These are phyloP conservation scores for Dendrolimus pini DNA, from an alignment of 2,888 invertebrate species.

Conservation along the genomic window DNA sequence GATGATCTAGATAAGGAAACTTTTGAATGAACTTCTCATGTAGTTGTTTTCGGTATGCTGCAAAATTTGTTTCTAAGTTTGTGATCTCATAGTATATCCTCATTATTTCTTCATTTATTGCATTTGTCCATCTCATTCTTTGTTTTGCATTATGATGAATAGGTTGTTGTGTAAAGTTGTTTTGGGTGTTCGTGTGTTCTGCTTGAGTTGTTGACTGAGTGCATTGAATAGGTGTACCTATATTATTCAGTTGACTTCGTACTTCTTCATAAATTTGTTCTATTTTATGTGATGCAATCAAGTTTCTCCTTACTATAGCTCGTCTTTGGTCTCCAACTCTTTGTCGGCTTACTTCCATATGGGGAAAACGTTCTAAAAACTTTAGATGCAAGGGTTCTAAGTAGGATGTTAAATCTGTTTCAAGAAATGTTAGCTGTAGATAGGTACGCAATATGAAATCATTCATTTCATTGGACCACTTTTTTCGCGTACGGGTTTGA, in stretches of 20 bases:
- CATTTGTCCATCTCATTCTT: conserved; percentile 6
- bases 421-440: conserved; percentile 4
- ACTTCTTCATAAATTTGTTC: neutral
- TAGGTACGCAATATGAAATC: conserved; percentile 9
- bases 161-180: neutral
- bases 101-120: conserved; percentile 5
- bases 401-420: conserved; percentile 7
- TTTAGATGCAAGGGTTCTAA: conserved; percentile 2
- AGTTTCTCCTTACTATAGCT: conserved; percentile 4
- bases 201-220: too few species aligned
- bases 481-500: too few species aligned
- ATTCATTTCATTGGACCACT: conserved; percentile 7
- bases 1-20: conserved; percentile 3
- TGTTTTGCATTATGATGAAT: neutral
- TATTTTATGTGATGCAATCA: neutral
- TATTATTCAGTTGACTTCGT: too few species aligned
- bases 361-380: conserved; percentile 4
- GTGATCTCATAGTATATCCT: conserved; percentile 6
- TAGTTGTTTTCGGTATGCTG: conserved; percentile 3
- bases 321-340: conserved; percentile 9
- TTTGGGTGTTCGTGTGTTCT: neutral
- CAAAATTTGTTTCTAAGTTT: conserved; percentile 5
- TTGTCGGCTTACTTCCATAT: conserved; percentile 5
- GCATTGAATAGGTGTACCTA: too few species aligned
- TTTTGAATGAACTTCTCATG: conserved; percentile 1